These are phyloP conservation scores for Cyprinus carpio DNA, from an alignment of 2,113 vertebrate species.

Conservation along the genomic window DNA sequence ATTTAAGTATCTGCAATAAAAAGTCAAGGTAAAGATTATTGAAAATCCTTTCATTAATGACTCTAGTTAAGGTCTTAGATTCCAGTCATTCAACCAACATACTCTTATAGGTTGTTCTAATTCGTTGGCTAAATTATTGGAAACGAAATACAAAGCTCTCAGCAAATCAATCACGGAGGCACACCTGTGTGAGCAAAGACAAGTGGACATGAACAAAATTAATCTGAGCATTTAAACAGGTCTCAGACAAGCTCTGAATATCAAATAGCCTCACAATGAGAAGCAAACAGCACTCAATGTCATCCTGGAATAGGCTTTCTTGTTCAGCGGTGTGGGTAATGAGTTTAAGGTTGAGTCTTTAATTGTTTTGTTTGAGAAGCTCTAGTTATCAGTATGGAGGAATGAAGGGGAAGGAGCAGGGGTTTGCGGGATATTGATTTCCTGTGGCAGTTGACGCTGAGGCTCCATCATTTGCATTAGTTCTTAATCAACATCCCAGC, in stretches of 20 bases:
- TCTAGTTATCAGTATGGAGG: constrained; percentile 17
- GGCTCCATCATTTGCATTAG: constrained; percentile 47
- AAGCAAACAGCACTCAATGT: constrained; percentile 47
- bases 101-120: constrained; percentile 10
- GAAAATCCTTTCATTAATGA: not conserved
- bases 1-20: not conserved
- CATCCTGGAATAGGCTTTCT: constrained; percentile 50
- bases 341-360: constrained; percentile 52
- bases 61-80: constrained; percentile 11
- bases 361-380: constrained; percentile 56
- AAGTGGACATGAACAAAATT: constrained; percentile 40
- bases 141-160: constrained; percentile 17
- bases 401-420: constrained; percentile 13
- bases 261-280: constrained; percentile 20
- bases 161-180: constrained; percentile 34
- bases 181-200: constrained; percentile 41
- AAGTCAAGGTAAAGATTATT: not conserved
- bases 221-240: constrained; percentile 23
- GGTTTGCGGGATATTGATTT: constrained; percentile 55
- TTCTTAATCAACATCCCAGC: constrained; percentile 52
- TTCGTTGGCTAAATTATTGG: constrained; percentile 26
- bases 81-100: not conserved
- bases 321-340: constrained; percentile 58
- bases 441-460: constrained; percentile 39
- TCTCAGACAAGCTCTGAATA: constrained; percentile 16